Evolutionary conservation across 2,888 invertebrate genomes (phyloP).

Genomic region (Eupelmus urozonus): DNA sequence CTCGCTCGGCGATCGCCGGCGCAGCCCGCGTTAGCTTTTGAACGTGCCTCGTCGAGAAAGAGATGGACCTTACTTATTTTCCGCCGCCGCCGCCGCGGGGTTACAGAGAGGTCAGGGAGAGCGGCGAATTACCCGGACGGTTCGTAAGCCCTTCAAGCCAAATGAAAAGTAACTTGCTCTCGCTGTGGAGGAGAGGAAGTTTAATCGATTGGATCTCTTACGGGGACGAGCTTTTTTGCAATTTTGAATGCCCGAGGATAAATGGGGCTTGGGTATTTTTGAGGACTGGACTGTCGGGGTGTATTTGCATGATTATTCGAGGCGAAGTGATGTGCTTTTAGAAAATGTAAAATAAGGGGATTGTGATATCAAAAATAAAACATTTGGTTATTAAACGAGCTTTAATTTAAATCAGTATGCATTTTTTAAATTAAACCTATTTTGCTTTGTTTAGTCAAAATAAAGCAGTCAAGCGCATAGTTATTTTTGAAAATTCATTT

Average conservation of each 20-base stretch:
- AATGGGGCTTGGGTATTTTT: too few relatives aligned
- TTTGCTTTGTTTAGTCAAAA: neutral
- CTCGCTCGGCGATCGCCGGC: neutral
- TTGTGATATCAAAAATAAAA: too few relatives aligned
- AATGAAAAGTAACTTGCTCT: conserved; percentile 53
- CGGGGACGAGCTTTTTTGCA: neutral
- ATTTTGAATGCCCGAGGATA: too few relatives aligned
- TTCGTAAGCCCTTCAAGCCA: conserved; percentile 41
- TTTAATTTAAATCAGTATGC: too few relatives aligned
- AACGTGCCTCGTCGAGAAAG: conserved; percentile 42
- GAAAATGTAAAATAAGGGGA: too few relatives aligned
- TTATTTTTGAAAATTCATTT: neutral
- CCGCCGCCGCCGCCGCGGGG: neutral
- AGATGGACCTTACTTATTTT: conserved; percentile 56
- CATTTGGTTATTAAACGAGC: too few relatives aligned
- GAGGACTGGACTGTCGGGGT: too few relatives aligned
- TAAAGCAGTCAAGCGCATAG: neutral
- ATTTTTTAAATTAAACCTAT: too few relatives aligned
- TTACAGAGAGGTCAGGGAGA: conserved; percentile 17
- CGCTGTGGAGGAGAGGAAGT: conserved; percentile 12
- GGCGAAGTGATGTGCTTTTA: too few relatives aligned
- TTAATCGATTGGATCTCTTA: conserved; percentile 48
- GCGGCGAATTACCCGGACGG: conserved; percentile 39
- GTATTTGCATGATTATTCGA: too few relatives aligned
- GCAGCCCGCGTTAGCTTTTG: conserved; percentile 30